phyloP scores from a whole-genome alignment of 1,140 invertebrate species.

The Heliconius himera region DNA sequence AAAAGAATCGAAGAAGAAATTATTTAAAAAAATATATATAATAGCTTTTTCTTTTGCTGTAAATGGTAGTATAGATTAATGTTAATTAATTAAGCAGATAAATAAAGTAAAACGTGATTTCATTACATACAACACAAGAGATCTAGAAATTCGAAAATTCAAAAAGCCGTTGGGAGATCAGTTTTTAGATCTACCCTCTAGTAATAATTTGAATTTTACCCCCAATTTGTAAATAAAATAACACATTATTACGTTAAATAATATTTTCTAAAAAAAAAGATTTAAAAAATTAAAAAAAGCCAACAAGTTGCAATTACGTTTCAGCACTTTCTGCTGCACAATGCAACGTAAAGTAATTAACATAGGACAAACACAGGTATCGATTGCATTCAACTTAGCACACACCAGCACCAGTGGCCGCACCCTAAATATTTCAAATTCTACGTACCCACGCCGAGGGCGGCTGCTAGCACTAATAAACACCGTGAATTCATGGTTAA shows the following conservation, averaged over 20 bases:
- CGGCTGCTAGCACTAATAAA: conserved; percentile 79
- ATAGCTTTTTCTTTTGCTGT: too few relatives aligned
- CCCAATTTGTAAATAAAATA: too few relatives aligned
- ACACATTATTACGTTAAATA: too few relatives aligned
- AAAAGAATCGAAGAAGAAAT: too few relatives aligned
- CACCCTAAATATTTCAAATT: conserved; percentile 72
- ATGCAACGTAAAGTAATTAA: conserved; percentile 43
- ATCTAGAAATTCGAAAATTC: background rate
- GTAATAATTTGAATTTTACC: too few relatives aligned
- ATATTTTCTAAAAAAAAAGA: background rate
- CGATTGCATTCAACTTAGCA: conserved; percentile 45
- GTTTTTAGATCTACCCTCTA: too few relatives aligned
- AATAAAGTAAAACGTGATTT: too few relatives aligned
- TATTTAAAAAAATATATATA: too few relatives aligned
- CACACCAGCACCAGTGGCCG: conserved; percentile 44
- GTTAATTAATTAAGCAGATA: too few relatives aligned
- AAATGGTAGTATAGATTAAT: too few relatives aligned
- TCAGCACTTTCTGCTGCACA: conserved; percentile 40
- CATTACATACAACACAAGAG: too few relatives aligned
- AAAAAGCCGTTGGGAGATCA: background rate
- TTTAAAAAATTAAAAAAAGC: conserved; percentile 9
- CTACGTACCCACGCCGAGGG: conserved; percentile 79
- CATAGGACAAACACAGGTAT: conserved; percentile 48
- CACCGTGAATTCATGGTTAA: conserved; percentile 77
- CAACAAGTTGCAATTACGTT: conserved; percentile 32